Conservation (phyloP, 2,797 vertebrate genomes). For the Loriculus beryllinus region DNA sequence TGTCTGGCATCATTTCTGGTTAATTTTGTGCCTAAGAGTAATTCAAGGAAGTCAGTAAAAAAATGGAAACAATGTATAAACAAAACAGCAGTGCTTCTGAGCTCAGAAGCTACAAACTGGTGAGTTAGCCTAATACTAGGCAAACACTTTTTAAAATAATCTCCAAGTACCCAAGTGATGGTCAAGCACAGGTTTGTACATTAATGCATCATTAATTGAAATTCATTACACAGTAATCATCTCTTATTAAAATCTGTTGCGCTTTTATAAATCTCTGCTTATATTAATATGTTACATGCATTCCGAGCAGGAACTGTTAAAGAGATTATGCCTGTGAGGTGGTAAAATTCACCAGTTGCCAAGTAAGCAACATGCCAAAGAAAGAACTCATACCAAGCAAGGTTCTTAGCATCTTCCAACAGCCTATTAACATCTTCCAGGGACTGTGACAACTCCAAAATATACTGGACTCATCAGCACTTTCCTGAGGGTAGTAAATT, state of each 20-base stretch:
- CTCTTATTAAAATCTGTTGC: neutral
- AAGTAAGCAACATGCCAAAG: neutral
- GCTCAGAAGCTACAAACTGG: neutral
- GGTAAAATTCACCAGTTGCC: neutral
- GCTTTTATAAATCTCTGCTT: neutral
- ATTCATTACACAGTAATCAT: neutral
- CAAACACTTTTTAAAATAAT: neutral
- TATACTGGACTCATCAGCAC: neutral
- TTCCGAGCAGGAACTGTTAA: fast-evolving
- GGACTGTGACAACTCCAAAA: neutral
- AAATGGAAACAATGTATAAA: neutral
- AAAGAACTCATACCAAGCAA: neutral
- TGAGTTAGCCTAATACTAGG: neutral
- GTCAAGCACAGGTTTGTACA: neutral
- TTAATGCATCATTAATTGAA: neutral
- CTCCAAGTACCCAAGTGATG: neutral
- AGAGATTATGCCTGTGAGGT: neutral
- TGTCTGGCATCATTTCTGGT: neutral
- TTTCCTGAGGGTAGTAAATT: neutral
- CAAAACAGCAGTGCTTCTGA: neutral
- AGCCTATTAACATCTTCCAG: neutral
- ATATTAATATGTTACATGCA: fast-evolving
- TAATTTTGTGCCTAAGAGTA: neutral
- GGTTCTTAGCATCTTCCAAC: neutral
- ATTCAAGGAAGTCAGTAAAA: neutral